These are phyloP conservation scores for Caerostris darwini DNA, from an alignment of 1,140 invertebrate species.

Conservation along the genomic window DNA sequence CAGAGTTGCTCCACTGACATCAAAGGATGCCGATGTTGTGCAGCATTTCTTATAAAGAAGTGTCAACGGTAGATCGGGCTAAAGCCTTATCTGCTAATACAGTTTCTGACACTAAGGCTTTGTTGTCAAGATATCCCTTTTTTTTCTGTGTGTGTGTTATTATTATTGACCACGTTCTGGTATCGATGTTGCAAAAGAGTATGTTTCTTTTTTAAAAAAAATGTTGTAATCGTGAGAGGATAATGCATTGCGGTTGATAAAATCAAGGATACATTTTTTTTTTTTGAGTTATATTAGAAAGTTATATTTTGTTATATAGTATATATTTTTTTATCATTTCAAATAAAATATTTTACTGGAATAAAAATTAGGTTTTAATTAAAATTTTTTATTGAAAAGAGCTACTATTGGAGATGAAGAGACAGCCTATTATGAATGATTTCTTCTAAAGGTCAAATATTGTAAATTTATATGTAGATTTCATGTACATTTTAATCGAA, in stretches of 20 bases:
- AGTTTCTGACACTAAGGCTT: conserved; percentile 37
- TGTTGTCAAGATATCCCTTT: background rate
- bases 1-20: background rate
- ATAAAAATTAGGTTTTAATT: too few relatives aligned
- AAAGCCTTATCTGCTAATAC: conserved; percentile 43
- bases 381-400: too few relatives aligned
- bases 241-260: background rate
- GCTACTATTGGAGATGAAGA: too few relatives aligned
- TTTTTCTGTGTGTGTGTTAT: background rate
- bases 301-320: too few relatives aligned
- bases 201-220: background rate
- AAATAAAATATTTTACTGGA: too few relatives aligned
- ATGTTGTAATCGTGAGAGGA: background rate
- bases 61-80: conserved; percentile 1
- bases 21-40: conserved; percentile 19
- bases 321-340: too few relatives aligned
- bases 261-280: background rate
- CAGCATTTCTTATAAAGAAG: background rate
- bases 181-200: background rate
- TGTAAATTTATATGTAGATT: too few relatives aligned
- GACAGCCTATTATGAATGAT: too few relatives aligned
- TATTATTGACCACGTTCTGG: background rate
- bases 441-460: too few relatives aligned
- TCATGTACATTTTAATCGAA: too few relatives aligned
- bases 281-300: too few relatives aligned